Evolutionary conservation across 2,113 vertebrate genomes (phyloP), one percentile per base, ranked within the genome.

Genomic region (Petroica traversi): DNA sequence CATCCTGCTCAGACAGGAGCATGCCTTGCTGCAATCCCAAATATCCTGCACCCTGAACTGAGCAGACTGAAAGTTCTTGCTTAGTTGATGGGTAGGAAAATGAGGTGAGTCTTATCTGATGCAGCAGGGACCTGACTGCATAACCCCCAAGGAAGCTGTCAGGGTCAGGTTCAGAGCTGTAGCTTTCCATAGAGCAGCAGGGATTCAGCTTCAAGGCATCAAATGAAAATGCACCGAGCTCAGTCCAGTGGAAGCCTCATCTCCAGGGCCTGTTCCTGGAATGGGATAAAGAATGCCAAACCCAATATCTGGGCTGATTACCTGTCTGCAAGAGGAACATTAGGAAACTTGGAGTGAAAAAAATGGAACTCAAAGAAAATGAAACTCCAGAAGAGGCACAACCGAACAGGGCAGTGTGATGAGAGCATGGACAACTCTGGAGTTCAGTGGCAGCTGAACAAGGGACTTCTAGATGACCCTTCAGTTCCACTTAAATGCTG

Each of bases 321-420:
- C 25, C n/a, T 84, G 41, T 22, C 63, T 87, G 73, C 63, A 91
- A 77, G 58, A 73, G 20, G 40, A 86, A 64, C 41, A 31, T n/a
- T 18, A 45, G 36, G 63, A 77, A 51, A 63, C 17, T 8, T 34
- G 24, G 22, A 68, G 49, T 29, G 41, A 74, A 87, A 88, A 20
- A 51, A 36, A 3, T 22, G 12, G 33, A 54, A 61, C 28, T 84
- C 25, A 15, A 0, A 5, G 31, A 45, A 36, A 36, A 36, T 48
- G 13, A 36, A 38, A 31, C 41, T 51, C 51, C 36, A 73, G 45
- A 68, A 73, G 49, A 75, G 23, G 71, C n/a, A 12, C 12, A 14
- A 24, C 9, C 3, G 0, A 61, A 57, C 0, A 4, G 26, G 45
- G 17, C n/a, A 57, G 19, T 2, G 29, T 3, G 8, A 43, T 0